phyloP scores from a whole-genome alignment of 2,797 vertebrate genomes.

The Sebastes dallii region DNA sequence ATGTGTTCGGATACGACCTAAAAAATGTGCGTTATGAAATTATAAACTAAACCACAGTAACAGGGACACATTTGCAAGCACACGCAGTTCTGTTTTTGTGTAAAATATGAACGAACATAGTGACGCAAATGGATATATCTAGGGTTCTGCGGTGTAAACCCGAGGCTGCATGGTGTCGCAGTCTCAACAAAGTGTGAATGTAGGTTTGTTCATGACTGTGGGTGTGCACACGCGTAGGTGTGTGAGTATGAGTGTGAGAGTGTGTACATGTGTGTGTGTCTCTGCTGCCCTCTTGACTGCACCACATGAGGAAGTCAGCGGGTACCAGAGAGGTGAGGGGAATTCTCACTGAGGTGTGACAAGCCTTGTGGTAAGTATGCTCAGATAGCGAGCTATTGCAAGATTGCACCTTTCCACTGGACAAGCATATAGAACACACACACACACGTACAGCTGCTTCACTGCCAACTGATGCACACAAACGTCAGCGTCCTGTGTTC shows the following conservation, averaged over 20 bases:
- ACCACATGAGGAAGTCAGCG: constrained; percentile 80
- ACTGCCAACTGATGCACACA: constrained; percentile 26
- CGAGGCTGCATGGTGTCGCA: constrained; percentile 49
- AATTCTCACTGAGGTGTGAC: constrained; percentile 81
- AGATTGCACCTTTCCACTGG: constrained; percentile 73
- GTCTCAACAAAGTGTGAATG: constrained; percentile 54
- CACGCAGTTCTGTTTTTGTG: constrained; percentile 45
- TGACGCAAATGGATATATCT: constrained; percentile 76
- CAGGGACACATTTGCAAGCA: constrained; percentile 32
- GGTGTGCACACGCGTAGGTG: constrained; percentile 45
- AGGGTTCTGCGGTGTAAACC: constrained; percentile 67
- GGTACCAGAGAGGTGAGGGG: constrained; percentile 81
- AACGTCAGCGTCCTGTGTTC: constrained; percentile 1
- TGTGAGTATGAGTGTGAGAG: constrained; percentile 29
- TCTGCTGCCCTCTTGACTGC: constrained; percentile 71
- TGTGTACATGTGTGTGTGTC: constrained; percentile 43
- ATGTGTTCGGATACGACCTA: background rate
- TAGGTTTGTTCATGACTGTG: constrained; percentile 45
- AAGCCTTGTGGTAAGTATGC: constrained; percentile 71
- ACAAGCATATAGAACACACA: constrained; percentile 15
- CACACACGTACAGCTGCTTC: constrained; percentile 12
- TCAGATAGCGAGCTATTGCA: constrained; percentile 69
- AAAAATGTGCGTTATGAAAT: constrained; percentile 28
- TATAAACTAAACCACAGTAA: constrained; percentile 37
- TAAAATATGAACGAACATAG: constrained; percentile 49